Percentiles rank a stretch among this genome's conserved stretches.
Conservation (phyloP, 2,888 invertebrate species). For the Hypena proboscidalis region DNA sequence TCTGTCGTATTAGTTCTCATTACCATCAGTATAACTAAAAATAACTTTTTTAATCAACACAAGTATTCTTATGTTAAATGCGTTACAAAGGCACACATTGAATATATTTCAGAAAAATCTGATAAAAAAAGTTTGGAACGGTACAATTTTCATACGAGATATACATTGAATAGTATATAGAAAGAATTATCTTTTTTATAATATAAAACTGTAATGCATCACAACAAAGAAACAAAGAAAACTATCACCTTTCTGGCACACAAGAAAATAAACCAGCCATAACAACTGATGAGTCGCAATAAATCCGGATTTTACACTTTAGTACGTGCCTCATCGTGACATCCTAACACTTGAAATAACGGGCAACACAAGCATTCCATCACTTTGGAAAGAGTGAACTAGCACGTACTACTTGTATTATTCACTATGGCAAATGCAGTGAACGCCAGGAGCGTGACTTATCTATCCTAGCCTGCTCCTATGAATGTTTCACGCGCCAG, state of each 20-base stretch:
- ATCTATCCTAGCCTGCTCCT: constrained; percentile 63
- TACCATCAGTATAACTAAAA: too few relatives aligned
- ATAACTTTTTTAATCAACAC: too few relatives aligned
- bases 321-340: constrained; percentile 45
- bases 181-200: too few relatives aligned
- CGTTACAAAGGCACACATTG: too few relatives aligned
- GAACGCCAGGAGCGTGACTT: constrained; percentile 66
- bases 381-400: constrained; percentile 51
- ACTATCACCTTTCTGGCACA: constrained; percentile 13
- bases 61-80: too few relatives aligned
- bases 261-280: constrained; percentile 30
- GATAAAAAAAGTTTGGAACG: too few relatives aligned
- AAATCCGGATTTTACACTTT: constrained; percentile 38
- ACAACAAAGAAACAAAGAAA: too few relatives aligned
- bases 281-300: constrained; percentile 33
- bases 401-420: constrained; percentile 75
- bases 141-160: too few relatives aligned
- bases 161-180: too few relatives aligned
- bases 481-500: constrained; percentile 64
- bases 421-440: constrained; percentile 79
- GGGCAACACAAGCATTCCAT: constrained; percentile 66
- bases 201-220: too few relatives aligned
- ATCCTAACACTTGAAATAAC: constrained; percentile 52
- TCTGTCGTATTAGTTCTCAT: too few relatives aligned
- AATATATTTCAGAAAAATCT: too few relatives aligned